Percentiles rank a stretch among this genome's conserved stretches.
Conservation (phyloP, 1,140 invertebrate species). For the Penaeus japonicus region DNA sequence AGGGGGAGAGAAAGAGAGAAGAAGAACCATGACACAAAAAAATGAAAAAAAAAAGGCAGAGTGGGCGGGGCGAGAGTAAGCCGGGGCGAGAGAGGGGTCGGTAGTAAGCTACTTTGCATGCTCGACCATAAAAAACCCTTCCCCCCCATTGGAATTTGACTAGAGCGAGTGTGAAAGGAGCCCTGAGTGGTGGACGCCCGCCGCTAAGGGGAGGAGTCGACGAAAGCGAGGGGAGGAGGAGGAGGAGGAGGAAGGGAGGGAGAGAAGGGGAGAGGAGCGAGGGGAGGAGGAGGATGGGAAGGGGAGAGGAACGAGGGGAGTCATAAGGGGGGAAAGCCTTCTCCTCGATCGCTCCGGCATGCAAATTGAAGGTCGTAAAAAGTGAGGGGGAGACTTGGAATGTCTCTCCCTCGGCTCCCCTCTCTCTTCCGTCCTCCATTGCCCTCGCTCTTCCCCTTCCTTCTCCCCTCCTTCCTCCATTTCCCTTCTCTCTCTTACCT, state of each 20-base stretch:
- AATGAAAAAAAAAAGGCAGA: too few species aligned
- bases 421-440: too few species aligned
- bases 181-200: background rate
- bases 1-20: too few species aligned
- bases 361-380: constrained; percentile 41
- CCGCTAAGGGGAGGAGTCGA: background rate
- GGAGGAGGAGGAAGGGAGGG: background rate
- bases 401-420: background rate
- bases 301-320: background rate
- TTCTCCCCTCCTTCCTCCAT: too few species aligned
- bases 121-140: background rate
- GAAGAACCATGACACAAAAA: too few species aligned
- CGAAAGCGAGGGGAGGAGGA: background rate
- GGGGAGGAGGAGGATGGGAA: background rate
- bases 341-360: constrained; percentile 25
- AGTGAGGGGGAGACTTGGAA: constrained; percentile 9
- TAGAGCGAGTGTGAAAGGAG: background rate
- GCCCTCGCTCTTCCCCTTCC: too few species aligned
- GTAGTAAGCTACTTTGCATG: constrained; percentile 20
- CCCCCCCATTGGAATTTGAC: background rate
- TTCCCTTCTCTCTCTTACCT: too few species aligned
- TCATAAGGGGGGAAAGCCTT: background rate
- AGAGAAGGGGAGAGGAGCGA: background rate
- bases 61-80: background rate
- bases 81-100: background rate